Base-by-base conservation (phyloP, 2,797 vertebrate species). In the Bucorvus abyssinicus region DNA sequence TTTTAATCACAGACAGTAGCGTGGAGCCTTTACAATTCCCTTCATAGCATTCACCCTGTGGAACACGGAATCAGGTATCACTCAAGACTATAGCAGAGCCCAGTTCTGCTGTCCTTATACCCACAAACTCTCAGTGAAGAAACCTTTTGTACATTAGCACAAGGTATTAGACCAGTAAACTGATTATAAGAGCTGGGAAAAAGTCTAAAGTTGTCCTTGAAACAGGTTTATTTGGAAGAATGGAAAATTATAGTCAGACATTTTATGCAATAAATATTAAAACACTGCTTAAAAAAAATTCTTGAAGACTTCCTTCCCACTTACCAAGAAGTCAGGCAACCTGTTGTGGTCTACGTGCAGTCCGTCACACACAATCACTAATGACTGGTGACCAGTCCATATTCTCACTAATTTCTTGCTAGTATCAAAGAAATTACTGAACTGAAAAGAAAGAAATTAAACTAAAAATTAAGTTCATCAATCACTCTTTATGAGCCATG, bases 401-500 rank as follows among this genome's bases (percentile, higher is more conserved):
- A 96, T 93, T 91, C 87, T 95, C 95, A 96, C 96, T 97, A 96
- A 97, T 97, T 97, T 97, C 96, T 97, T 96, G 94, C 96, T 94
- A 96, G 95, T 94, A 96, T 95, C 94, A 91, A 82, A 90, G 94
- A 98, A 98, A 97, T 97, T 97, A 97, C 95, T 97, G 97, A 97
- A 97, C 94, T 98, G 97, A 97, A 96, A 57, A 96, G 96, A 91
- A 97, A 97, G 95, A 97, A 97, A 98, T 98, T 98, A 98, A 98
- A 98, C 95, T 96, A 97, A 98, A 98, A 98, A 98, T 98, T 98
- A 98, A 70, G 76, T 97, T 95, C 97, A 98, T 98, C 97, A 97
- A 98, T 98, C 98, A 98, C 93, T 97, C 96, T 97, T 98, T 98
- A 98, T 98, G 98, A 98, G 97, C 97, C 98, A 96, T 98, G 97